Evolutionary conservation across 2,113 vertebrate species (phyloP).

Genomic region (Hylia prasina): DNA sequence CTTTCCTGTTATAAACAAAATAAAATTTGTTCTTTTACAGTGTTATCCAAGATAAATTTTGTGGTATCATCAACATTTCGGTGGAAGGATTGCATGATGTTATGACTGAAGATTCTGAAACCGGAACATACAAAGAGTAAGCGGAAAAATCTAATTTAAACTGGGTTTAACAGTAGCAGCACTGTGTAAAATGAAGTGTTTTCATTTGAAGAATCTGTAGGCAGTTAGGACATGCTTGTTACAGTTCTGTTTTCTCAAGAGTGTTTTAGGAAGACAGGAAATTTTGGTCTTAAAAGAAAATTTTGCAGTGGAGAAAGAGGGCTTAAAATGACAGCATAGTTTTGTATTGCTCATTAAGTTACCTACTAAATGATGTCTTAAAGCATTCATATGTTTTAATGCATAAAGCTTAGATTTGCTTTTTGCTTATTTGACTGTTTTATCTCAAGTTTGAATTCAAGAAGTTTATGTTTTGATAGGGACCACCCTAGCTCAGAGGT

Average conservation of each 20-base stretch:
- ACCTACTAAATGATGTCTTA: neutral
- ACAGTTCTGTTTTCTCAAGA: neutral
- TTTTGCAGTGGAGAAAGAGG: neutral
- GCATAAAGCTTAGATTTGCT: too few relatives aligned
- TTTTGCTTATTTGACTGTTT: neutral
- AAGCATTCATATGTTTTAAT: neutral
- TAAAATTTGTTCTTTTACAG: slow-evolving; percentile 86
- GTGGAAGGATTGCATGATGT: slow-evolving; percentile 94
- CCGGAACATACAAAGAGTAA: slow-evolving; percentile 93
- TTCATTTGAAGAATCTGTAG: neutral
- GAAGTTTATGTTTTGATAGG: neutral
- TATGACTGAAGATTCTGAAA: slow-evolving; percentile 94
- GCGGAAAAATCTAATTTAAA: slow-evolving; percentile 45
- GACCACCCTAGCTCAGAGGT: neutral
- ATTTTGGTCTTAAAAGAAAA: neutral
- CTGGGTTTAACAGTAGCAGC: neutral
- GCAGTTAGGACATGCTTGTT: neutral
- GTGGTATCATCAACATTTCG: slow-evolving; percentile 92
- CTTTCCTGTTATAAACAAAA: slow-evolving; percentile 79
- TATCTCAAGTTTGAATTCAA: neutral
- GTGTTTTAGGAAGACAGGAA: neutral
- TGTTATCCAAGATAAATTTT: slow-evolving; percentile 97
- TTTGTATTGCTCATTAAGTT: neutral
- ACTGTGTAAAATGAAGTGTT: neutral
- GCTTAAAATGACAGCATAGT: neutral